Evolutionary conservation across 2,888 invertebrate genomes (phyloP).

Genomic region (Steromphala cineraria): DNA sequence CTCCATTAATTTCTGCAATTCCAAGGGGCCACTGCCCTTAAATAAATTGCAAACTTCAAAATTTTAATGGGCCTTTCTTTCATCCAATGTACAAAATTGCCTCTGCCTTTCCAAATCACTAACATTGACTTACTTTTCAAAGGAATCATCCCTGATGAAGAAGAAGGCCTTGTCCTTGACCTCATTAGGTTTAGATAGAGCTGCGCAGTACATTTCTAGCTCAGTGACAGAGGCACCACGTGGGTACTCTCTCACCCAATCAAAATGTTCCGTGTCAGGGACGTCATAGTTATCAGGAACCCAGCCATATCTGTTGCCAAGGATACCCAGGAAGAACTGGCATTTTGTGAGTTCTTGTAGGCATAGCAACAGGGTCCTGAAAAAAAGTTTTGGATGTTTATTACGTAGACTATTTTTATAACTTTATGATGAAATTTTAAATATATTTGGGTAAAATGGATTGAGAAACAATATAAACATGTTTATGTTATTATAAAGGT

Average conservation of each 20-base stretch:
- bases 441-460: no score
- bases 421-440: no score
- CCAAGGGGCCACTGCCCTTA: no score
- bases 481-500: neutral
- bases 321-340: slow-evolving; percentile 75
- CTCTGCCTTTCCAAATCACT: no score
- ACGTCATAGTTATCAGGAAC: slow-evolving; percentile 66
- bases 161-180: slow-evolving; percentile 71
- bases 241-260: slow-evolving; percentile 73
- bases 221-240: slow-evolving; percentile 75
- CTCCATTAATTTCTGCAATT: no score
- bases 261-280: slow-evolving; percentile 68
- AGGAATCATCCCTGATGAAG: slow-evolving; percentile 70
- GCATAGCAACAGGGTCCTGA: slow-evolving; percentile 75
- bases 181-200: slow-evolving; percentile 55
- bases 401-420: no score
- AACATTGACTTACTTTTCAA: slow-evolving; percentile 57
- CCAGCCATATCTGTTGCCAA: slow-evolving; percentile 76
- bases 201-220: slow-evolving; percentile 74
- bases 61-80: no score
- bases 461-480: no score
- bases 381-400: neutral
- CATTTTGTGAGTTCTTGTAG: slow-evolving; percentile 73
- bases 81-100: no score
- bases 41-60: no score